Conservation (phyloP, 2,797 vertebrate genomes). For the Melanotaenia trifasciata region DNA sequence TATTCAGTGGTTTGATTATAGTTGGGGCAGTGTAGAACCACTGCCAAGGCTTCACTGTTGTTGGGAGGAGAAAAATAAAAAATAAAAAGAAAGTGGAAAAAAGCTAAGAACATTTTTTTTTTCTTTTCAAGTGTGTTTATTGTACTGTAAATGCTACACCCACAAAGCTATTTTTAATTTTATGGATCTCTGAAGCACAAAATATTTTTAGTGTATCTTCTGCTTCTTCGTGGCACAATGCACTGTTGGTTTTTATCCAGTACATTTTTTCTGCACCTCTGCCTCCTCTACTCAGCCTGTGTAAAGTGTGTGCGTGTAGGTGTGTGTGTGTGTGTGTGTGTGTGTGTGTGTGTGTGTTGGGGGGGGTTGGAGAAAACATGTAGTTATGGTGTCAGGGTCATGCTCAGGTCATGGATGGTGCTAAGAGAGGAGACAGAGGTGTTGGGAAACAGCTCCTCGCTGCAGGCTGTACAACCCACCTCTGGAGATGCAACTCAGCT, state of each 20-base stretch:
- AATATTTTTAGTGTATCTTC: conserved; percentile 22
- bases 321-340: conserved; percentile 1
- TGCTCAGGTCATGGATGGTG: conserved; percentile 58
- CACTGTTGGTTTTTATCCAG: conserved; percentile 4
- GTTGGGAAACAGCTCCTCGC: conserved; percentile 62
- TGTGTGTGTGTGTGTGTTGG: conserved; percentile 22
- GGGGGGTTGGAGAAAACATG: conserved; percentile 50
- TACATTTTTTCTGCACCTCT: conserved; percentile 7
- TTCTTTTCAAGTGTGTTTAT: conserved; percentile 36
- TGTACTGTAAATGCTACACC: conserved; percentile 49
- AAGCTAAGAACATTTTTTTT: conserved; percentile 31
- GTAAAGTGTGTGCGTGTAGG: conserved; percentile 10
- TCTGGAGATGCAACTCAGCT: conserved; percentile 54
- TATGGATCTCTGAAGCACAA: conserved; percentile 26
- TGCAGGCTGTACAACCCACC: conserved; percentile 46
- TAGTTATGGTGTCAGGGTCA: conserved; percentile 57
- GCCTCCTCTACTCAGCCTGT: conserved; percentile 20
- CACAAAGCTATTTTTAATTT: conserved; percentile 49
- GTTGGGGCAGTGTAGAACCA: conserved; percentile 38
- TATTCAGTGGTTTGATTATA: conserved; percentile 67
- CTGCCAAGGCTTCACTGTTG: conserved; percentile 65
- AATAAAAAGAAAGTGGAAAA: conserved; percentile 27
- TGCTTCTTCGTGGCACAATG: conserved; percentile 8
- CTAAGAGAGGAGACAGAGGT: conserved; percentile 62
- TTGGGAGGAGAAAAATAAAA: conserved; percentile 47